Evolutionary conservation across 2,888 invertebrate genomes (phyloP).

Genomic region (Rugalucina vietnamica): DNA sequence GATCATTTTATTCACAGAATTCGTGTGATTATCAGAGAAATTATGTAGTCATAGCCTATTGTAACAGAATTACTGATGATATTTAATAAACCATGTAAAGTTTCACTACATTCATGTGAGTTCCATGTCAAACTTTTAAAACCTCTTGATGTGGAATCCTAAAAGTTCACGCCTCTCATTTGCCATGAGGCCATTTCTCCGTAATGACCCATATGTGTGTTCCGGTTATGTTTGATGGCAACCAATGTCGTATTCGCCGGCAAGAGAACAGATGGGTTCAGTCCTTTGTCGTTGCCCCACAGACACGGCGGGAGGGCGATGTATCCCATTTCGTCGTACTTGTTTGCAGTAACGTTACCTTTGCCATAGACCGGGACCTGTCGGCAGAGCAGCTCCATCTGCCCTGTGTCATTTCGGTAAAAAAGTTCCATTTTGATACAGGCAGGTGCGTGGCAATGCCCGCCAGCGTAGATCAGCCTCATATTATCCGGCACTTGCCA

Average conservation of each 20-base stretch:
- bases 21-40: too few relatives aligned
- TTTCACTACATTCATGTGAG: too few relatives aligned
- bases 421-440: conserved; percentile 56
- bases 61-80: too few relatives aligned
- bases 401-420: conserved; percentile 49
- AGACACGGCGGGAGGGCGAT: conserved; percentile 55
- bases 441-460: conserved; percentile 57
- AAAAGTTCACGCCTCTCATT: conserved; percentile 50
- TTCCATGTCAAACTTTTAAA: too few relatives aligned
- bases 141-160: not conserved
- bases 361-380: conserved; percentile 52
- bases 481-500: conserved; percentile 51
- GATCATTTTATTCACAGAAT: too few relatives aligned
- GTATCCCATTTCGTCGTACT: conserved; percentile 54
- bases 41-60: too few relatives aligned
- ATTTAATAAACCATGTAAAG: too few relatives aligned
- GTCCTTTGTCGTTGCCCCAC: conserved; percentile 55
- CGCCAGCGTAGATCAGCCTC: conserved; percentile 56
- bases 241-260: conserved; percentile 56
- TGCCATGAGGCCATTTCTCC: conserved; percentile 63
- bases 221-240: conserved; percentile 54
- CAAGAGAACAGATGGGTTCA: conserved; percentile 51
- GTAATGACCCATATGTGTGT: conserved; percentile 54
- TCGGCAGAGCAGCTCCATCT: conserved; percentile 55
- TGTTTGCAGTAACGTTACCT: conserved; percentile 46